Evolutionary conservation across 1,140 invertebrate species (phyloP).

Genomic region (Sesamia nonagrioides): DNA sequence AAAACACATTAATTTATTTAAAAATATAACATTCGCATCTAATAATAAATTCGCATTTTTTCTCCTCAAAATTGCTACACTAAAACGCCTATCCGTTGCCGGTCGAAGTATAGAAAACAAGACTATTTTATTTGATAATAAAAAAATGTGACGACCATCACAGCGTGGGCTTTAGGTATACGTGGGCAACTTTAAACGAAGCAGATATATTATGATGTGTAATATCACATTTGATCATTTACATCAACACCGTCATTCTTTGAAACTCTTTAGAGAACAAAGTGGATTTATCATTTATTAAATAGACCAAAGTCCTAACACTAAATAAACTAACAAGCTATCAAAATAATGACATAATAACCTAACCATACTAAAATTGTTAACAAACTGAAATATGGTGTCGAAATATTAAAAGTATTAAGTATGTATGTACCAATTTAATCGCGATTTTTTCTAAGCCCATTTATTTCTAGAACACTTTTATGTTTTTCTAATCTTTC

Average conservation of each 20-base stretch:
- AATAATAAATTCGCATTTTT: constrained; percentile 9
- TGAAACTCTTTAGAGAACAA: constrained; percentile 2
- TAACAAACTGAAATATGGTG: too few relatives aligned
- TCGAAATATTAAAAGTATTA: too few relatives aligned
- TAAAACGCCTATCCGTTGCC: constrained; percentile 21
- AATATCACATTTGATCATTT: constrained; percentile 22
- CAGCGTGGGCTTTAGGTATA: constrained; percentile 14
- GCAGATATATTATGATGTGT: neutral
- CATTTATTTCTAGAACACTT: neutral
- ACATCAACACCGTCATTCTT: constrained; percentile 15
- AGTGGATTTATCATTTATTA: neutral
- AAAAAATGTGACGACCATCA: constrained; percentile 7
- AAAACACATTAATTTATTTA: constrained; percentile 27
- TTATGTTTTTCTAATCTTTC: neutral
- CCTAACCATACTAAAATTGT: too few relatives aligned
- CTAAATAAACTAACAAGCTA: too few relatives aligned
- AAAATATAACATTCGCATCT: constrained; percentile 11
- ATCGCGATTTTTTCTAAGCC: too few relatives aligned
- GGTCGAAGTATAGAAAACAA: neutral
- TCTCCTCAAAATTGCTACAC: constrained; percentile 5
- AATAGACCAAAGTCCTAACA: too few relatives aligned
- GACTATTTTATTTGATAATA: constrained; percentile 25
- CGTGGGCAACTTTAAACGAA: constrained; percentile 21
- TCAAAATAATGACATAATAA: too few relatives aligned
- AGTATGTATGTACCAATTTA: too few relatives aligned